Base-by-base conservation (phyloP, 2,113 vertebrate genomes). In the Tretioscincus oriximinensis region DNA sequence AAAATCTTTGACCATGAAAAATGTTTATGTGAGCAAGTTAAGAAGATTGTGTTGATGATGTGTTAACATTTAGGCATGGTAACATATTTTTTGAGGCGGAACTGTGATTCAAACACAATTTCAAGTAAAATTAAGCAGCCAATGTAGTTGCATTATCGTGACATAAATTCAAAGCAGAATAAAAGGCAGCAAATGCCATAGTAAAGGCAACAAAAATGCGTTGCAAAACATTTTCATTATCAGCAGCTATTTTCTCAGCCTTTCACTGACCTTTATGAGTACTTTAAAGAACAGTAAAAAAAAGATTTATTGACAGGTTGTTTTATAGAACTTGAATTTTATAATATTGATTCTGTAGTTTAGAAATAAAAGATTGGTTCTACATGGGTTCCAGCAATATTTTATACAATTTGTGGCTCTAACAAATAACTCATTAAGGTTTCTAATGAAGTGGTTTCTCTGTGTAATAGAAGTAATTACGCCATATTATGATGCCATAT, bases 291-390 rank as follows among this genome's bases (percentile, higher is more conserved):
- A 51, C 9, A 51, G 14, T 9, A 41, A 20, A 47, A 76, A 35
- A 14, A 64, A 2, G 24, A 5, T 63, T 29, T 41, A 66, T 73
- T 80, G 26, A 47, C 87, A 70, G 67, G 77, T 73, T 81, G 82
- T 66, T 72, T 73, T 74, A 85, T 64, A 88, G 90, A 73, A 28
- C 65, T 69, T 82, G 78, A 81, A 79, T 58, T 86, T 90, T 86
- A n/a, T 64, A 90, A 86, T 21, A 24, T 16, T 45, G 24, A 2
- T 51, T 54, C 28, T 79, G 18, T 71, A 58, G 3, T 58, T 29
- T 67, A 45, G 69, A 51, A 73, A n/a, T 26, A n/a, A 45, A 14
- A 76, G 22, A 66, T 9, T 49, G 65, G 8, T 35, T 9, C 9
- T 2, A 20, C 6, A 49, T 73, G 41, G 22, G 35, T 8, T 73